Conservation (phyloP, 2,113 vertebrate species). For the Myanophis thanlyinensis region DNA sequence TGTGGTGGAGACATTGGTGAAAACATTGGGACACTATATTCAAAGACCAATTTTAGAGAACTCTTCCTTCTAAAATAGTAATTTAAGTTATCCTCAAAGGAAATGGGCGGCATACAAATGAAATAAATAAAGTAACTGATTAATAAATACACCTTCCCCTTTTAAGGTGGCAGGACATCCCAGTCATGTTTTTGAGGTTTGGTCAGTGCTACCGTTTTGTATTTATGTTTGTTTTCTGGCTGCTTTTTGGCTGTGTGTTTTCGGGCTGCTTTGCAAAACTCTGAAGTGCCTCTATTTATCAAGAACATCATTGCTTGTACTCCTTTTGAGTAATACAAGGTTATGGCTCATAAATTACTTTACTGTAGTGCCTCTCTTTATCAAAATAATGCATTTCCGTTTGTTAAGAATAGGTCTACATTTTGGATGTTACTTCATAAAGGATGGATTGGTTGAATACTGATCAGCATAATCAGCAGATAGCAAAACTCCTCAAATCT, state of each 20-base stretch:
- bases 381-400: neutral
- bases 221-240: neutral
- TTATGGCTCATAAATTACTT: neutral
- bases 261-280: slow-evolving; percentile 11
- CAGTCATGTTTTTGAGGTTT: neutral
- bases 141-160: neutral
- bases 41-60: neutral
- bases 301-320: neutral
- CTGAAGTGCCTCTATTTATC: slow-evolving; percentile 17
- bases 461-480: neutral
- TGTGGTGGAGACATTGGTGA: neutral
- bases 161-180: neutral
- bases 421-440: slow-evolving; percentile 10
- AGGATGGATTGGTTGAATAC: neutral
- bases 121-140: neutral
- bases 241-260: neutral
- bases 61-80: neutral
- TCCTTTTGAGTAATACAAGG: slow-evolving; percentile 16
- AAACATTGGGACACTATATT: neutral
- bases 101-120: neutral
- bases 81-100: neutral
- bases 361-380: neutral
- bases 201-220: neutral
- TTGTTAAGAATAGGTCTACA: neutral
- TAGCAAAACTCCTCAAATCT: neutral